Percentiles rank a stretch among this genome's conserved stretches.
These are phyloP conservation scores for Brachyalestes nurse DNA, from an alignment of 2,797 vertebrate genomes.

Conservation along the genomic window DNA sequence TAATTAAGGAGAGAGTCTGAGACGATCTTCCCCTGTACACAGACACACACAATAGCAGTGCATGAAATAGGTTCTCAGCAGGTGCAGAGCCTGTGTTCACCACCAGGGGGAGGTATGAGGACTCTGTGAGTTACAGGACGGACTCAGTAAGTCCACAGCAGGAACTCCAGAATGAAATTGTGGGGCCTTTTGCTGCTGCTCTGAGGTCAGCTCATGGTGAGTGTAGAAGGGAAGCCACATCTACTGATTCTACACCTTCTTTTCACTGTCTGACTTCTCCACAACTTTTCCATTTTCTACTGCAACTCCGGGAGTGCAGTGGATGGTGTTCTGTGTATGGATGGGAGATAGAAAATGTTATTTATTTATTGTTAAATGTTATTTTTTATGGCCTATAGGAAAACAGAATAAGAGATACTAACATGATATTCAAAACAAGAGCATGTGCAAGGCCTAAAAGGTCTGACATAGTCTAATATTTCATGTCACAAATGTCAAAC, in stretches of 20 bases:
- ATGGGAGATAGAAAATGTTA: no score
- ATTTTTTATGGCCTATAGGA: background rate
- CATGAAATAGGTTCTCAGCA: background rate
- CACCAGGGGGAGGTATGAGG: constrained; percentile 58
- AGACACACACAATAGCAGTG: background rate
- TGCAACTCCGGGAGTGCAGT: no score
- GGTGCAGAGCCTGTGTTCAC: background rate
- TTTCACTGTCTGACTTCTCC: background rate
- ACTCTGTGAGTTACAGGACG: constrained; percentile 13
- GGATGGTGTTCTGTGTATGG: no score
- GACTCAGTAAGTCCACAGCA: background rate
- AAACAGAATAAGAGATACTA: background rate
- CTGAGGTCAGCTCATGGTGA: constrained; percentile 30
- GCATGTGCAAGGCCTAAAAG: background rate
- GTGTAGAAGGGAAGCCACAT: constrained; percentile 39
- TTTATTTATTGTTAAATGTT: no score
- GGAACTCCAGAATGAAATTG: constrained; percentile 2
- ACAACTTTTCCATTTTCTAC: background rate
- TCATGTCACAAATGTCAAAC: background rate
- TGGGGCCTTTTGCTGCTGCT: constrained; percentile 33
- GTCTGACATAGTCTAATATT: background rate
- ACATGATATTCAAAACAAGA: background rate
- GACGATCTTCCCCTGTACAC: background rate
- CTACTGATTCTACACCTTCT: constrained; percentile 22
- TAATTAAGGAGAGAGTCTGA: background rate